Evolutionary conservation across 2,888 invertebrate genomes (phyloP), one percentile per base, ranked within the genome.

Genomic region (Lymantria monacha): DNA sequence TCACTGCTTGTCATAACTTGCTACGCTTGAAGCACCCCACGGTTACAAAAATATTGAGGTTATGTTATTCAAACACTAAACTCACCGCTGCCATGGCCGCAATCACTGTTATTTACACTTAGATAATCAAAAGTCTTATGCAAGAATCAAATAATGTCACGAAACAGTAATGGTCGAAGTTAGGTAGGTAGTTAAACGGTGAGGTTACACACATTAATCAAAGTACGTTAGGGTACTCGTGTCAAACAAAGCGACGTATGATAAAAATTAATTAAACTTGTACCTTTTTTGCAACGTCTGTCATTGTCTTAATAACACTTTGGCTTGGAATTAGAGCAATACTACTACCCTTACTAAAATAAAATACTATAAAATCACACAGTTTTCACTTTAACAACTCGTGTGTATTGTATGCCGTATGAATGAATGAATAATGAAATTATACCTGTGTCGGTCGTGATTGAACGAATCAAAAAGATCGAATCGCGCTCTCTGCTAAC

Each of bases 251-350:
- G 71, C 67, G 65, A 44, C 30, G 44, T 46, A 49, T 13, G 22
- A 61, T 53, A 64, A 67, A 22, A 63, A 59, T 50, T 38, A 46
- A 42, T 33, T 53, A 46, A 49, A 44, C 46, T 36, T 76, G 83
- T 86, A 90, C 90, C 89, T 91, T 89, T 80, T 84, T 86, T 59
- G 85, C 81, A 58, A 88, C 82, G 81, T 89, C 87, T 78, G 87
- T 80, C 90, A 91, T 90, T 79, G 67, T 88, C 63, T 55, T 63
- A 60, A 48, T 51, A 55, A 61, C 61, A 64, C 49, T 54, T 57
- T 55, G 60, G 10, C 51, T 46, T 51, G 59, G 55, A 63, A 66
- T 65, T 64, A 10, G 12, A 30, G 61, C 59, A 57, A n/a, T 55
- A 68, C 51, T 67, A 59, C 63, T 62, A 45, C 69, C 10, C 38